A percentile compares a stretch with the other conserved stretches of the same genome.
Conservation (phyloP, 2,113 vertebrate genomes). For the Notothenia rossii region DNA sequence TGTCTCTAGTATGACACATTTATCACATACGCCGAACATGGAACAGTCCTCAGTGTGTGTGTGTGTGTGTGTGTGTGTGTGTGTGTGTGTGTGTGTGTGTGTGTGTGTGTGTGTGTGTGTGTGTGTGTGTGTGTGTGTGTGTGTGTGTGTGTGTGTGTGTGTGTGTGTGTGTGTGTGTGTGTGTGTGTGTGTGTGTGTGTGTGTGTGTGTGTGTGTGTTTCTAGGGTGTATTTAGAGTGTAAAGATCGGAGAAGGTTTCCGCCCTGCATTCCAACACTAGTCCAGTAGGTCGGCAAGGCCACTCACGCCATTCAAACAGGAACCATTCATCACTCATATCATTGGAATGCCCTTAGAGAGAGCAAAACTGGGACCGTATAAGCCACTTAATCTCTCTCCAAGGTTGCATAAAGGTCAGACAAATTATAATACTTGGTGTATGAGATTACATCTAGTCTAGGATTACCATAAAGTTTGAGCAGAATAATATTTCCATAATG, state of each 20-base stretch:
- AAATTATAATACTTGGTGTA: conserved; percentile 10
- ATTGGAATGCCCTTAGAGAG: conserved; percentile 49
- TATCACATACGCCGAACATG: conserved; percentile 53
- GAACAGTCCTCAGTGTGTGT: conserved; percentile 43
- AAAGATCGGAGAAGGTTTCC: conserved; percentile 16
- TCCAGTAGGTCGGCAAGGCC: conserved; percentile 32
- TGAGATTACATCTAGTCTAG: conserved; percentile 17
- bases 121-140: conserved; percentile 35
- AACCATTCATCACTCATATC: conserved; percentile 57
- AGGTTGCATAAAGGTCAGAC: background rate
- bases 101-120: background rate
- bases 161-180: background rate
- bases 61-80: background rate
- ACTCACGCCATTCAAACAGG: conserved; percentile 62
- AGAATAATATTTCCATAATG: background rate
- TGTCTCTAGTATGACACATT: conserved; percentile 36
- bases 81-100: too few species aligned
- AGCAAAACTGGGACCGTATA: conserved; percentile 13
- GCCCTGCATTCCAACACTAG: conserved; percentile 54
- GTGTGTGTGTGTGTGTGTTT: conserved; percentile 30
- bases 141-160: background rate
- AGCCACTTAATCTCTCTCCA: background rate
- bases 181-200: conserved; percentile 35
- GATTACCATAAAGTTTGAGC: conserved; percentile 5
- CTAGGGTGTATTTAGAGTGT: conserved; percentile 39